These are phyloP conservation scores for Oxygymnocypris stewartii DNA, from an alignment of 2,113 vertebrate species.

Conservation along the genomic window DNA sequence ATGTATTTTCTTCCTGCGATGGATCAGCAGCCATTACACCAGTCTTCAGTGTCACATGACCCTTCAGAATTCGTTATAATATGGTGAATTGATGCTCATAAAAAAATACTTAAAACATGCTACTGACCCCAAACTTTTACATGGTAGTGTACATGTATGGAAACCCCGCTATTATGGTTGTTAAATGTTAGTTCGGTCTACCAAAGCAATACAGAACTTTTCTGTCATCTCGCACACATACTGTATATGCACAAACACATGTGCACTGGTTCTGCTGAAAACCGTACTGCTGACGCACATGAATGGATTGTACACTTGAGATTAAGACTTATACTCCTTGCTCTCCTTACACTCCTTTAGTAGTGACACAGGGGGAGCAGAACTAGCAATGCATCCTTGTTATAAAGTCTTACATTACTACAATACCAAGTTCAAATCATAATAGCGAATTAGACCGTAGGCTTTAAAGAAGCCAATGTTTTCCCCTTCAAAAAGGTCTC, in stretches of 20 bases:
- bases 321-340: constrained; percentile 25
- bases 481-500: constrained; percentile 62
- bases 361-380: constrained; percentile 49
- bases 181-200: not conserved
- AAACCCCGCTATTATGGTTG: not conserved
- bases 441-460: constrained; percentile 70
- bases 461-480: constrained; percentile 60
- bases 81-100: not conserved
- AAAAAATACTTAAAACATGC: not conserved
- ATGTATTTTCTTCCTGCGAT: not conserved
- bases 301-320: constrained; percentile 22
- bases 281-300: constrained; percentile 4
- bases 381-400: constrained; percentile 71
- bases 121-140: not conserved
- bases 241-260: not conserved
- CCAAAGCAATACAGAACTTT: not conserved
- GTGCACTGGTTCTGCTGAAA: constrained; percentile 1
- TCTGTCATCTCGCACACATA: not conserved
- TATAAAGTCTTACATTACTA: constrained; percentile 65
- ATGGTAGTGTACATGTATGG: not conserved
- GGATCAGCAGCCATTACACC: too few relatives aligned
- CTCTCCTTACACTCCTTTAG: constrained; percentile 54
- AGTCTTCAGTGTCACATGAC: too few relatives aligned
- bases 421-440: constrained; percentile 69
- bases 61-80: not conserved